phyloP scores from a whole-genome alignment of 2,797 vertebrate genomes.

The Artibeus jamaicensis region DNA sequence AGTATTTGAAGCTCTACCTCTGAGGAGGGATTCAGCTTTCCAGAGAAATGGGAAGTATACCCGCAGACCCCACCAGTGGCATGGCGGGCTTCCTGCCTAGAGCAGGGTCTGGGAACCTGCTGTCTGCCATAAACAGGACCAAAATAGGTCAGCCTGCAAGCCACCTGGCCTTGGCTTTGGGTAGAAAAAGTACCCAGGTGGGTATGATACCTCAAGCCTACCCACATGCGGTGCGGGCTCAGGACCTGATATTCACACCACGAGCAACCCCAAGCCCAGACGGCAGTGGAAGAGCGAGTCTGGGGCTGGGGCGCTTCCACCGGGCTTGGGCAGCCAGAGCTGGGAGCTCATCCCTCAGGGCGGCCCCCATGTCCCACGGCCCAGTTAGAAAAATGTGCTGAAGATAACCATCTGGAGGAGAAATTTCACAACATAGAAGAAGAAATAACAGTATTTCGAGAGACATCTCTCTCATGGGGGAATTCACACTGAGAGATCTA shows the following conservation, averaged over 20 bases:
- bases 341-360: neutral
- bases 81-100: neutral
- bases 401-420: conserved; percentile 1
- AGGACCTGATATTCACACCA: neutral
- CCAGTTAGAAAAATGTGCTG: neutral
- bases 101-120: neutral
- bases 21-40: neutral
- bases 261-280: conserved; percentile 24
- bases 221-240: neutral
- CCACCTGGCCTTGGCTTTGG: neutral
- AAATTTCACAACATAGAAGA: neutral
- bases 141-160: neutral
- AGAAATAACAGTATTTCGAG: neutral
- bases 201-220: neutral
- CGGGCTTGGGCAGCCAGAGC: neutral
- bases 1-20: neutral
- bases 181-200: neutral
- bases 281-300: neutral
- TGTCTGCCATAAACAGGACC: neutral
- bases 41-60: neutral
- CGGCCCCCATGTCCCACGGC: neutral
- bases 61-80: neutral
- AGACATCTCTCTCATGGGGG: neutral
- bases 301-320: neutral
- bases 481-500: neutral